Percentiles rank a stretch among this genome's conserved stretches.
Conservation (phyloP, 2,797 vertebrate species). For the Myripristis murdjan region DNA sequence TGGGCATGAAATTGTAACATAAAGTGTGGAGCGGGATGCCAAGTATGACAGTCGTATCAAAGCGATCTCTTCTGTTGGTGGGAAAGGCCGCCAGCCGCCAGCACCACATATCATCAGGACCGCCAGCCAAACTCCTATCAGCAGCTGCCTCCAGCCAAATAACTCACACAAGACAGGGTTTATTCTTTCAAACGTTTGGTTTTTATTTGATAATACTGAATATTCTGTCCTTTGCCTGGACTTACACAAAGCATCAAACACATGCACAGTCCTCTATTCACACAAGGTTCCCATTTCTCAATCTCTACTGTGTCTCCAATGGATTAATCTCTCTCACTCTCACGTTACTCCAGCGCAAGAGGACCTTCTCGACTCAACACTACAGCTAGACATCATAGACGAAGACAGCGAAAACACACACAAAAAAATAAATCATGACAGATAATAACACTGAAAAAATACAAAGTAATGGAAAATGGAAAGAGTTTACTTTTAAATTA, state of each 20-base stretch:
- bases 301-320: conserved; percentile 54
- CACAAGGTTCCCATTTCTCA: conserved; percentile 68
- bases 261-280: conserved; percentile 90
- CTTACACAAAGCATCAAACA: conserved; percentile 91
- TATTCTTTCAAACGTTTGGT: conserved; percentile 75
- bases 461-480: conserved; percentile 73
- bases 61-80: background rate
- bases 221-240: conserved; percentile 90
- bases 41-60: background rate
- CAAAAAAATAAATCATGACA: conserved; percentile 67
- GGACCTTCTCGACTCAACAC: conserved; percentile 69
- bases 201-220: conserved; percentile 94
- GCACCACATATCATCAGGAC: background rate
- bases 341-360: conserved; percentile 82
- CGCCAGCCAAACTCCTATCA: background rate
- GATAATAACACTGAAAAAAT: conserved; percentile 78
- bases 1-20: too few relatives aligned
- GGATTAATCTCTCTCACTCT: conserved; percentile 65
- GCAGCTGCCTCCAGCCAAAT: background rate
- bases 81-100: background rate
- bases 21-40: too few relatives aligned
- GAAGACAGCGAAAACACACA: conserved; percentile 70
- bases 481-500: conserved; percentile 85
- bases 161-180: conserved; percentile 30
- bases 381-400: conserved; percentile 72